Conservation (phyloP, 2,797 vertebrate species). For the Gouania willdenowi region DNA sequence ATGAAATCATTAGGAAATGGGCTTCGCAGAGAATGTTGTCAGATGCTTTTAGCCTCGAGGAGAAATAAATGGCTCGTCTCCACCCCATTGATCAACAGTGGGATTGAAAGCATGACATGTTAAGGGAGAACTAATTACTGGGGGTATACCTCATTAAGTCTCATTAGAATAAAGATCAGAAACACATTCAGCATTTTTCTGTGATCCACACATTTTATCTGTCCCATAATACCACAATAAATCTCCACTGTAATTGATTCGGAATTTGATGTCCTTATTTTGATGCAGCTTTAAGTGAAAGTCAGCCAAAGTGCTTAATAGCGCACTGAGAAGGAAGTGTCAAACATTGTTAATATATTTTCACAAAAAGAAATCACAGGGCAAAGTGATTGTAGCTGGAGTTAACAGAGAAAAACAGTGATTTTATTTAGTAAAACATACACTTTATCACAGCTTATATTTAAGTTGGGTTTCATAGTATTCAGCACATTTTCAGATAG, state of each 20-base stretch:
- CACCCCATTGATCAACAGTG: slow-evolving; percentile 66
- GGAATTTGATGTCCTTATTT: slow-evolving; percentile 15
- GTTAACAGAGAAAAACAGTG: too few species aligned
- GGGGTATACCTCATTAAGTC: slow-evolving; percentile 62
- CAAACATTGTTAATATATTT: too few species aligned
- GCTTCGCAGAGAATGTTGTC: slow-evolving; percentile 31
- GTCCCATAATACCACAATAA: slow-evolving; percentile 15
- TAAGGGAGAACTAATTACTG: slow-evolving; percentile 63
- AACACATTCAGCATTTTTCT: slow-evolving; percentile 30
- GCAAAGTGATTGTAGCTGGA: too few species aligned
- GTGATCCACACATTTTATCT: slow-evolving; percentile 17
- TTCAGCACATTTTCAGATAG: too few species aligned
- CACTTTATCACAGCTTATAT: too few species aligned
- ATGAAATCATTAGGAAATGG: slow-evolving; percentile 13
- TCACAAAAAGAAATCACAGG: too few species aligned
- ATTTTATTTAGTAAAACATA: too few species aligned
- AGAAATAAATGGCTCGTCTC: slow-evolving; percentile 58
- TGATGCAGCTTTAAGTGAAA: not conserved
- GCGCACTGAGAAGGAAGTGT: too few species aligned
- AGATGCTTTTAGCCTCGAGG: slow-evolving; percentile 49
- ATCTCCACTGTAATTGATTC: slow-evolving; percentile 6
- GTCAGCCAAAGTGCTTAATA: too few species aligned
- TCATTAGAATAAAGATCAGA: slow-evolving; percentile 64
- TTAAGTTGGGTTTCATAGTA: too few species aligned
- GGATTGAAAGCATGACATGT: slow-evolving; percentile 60